phyloP scores from a whole-genome alignment of 1,140 invertebrate species.

The Mamestra configurata region DNA sequence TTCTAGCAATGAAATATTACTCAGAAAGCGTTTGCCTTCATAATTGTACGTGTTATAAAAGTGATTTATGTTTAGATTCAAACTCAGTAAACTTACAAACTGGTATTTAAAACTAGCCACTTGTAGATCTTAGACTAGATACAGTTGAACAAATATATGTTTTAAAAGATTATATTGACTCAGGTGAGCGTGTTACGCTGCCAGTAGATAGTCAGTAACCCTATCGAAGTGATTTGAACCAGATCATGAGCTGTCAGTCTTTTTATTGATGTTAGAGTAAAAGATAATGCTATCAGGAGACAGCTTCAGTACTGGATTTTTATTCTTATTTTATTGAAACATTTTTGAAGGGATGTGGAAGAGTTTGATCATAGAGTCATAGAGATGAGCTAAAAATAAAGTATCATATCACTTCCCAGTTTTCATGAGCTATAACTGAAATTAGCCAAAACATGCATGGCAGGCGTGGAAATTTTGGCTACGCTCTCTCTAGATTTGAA shows the following conservation, averaged over 20 bases:
- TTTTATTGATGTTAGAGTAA: too few relatives aligned
- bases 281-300: too few relatives aligned
- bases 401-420: not conserved
- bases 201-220: not conserved
- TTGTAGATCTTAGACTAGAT: slow-evolving; percentile 38
- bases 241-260: not conserved
- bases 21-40: slow-evolving; percentile 43
- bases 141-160: slow-evolving; percentile 38
- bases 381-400: not conserved
- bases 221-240: slow-evolving; percentile 2
- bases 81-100: slow-evolving; percentile 14
- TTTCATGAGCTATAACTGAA: not conserved
- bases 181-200: not conserved
- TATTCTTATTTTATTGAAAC: not conserved
- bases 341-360: not conserved
- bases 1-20: slow-evolving; percentile 46
- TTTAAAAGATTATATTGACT: slow-evolving; percentile 32
- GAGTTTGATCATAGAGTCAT: not conserved
- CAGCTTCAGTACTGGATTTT: too few relatives aligned
- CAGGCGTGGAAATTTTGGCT: not conserved
- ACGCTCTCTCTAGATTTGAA: not conserved
- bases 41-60: slow-evolving; percentile 44
- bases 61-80: slow-evolving; percentile 47
- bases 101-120: slow-evolving; percentile 33
- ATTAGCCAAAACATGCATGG: not conserved